Percentiles rank a stretch among this genome's conserved stretches.
Conservation (phyloP, 2,888 invertebrate species). For the Amiota minor region DNA sequence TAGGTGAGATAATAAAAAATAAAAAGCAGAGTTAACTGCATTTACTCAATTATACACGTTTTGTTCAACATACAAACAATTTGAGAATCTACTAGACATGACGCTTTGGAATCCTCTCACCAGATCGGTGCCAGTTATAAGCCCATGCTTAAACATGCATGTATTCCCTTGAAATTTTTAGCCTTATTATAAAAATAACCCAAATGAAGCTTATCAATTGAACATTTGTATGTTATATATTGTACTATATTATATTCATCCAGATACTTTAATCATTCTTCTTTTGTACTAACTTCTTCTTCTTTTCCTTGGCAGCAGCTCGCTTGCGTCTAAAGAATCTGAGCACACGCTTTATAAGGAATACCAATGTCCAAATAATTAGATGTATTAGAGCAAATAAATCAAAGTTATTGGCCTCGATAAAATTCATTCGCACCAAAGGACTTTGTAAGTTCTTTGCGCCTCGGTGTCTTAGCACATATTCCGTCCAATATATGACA, state of each 20-base stretch:
- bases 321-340: not conserved
- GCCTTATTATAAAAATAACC: too few relatives aligned
- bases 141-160: too few relatives aligned
- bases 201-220: not conserved
- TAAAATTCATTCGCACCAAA: conserved; percentile 72
- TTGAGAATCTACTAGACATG: too few relatives aligned
- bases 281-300: conserved; percentile 4
- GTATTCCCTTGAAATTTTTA: too few relatives aligned
- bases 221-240: not conserved
- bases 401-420: conserved; percentile 74
- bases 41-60: too few relatives aligned
- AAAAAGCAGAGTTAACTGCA: too few relatives aligned
- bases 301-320: not conserved
- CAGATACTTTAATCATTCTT: too few relatives aligned
- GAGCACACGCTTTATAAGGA: conserved; percentile 1
- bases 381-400: conserved; percentile 57
- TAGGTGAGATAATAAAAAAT: too few relatives aligned
- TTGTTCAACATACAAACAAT: too few relatives aligned
- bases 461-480: conserved; percentile 75
- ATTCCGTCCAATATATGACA: conserved; percentile 76
- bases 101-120: too few relatives aligned
- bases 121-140: too few relatives aligned
- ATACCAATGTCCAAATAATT: conserved; percentile 25
- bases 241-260: not conserved
- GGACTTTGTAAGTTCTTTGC: conserved; percentile 75